These are phyloP conservation scores for Anguilla anguilla DNA, from an alignment of 2,797 vertebrate genomes.

Conservation along the genomic window DNA sequence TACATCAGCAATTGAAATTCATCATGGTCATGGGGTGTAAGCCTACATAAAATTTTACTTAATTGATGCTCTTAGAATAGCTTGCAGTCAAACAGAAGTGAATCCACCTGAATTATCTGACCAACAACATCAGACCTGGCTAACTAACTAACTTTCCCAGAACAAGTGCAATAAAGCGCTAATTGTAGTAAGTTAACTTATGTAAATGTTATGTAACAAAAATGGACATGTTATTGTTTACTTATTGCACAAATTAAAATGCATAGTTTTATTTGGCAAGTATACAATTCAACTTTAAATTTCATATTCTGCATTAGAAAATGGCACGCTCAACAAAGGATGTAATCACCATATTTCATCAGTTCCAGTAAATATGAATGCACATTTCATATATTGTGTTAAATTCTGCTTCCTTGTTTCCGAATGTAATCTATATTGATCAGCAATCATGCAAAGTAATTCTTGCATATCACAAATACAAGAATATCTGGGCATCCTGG, in stretches of 20 bases:
- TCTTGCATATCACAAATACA: background rate
- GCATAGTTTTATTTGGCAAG: background rate
- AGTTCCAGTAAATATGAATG: background rate
- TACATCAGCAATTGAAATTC: background rate
- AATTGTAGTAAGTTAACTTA: no score
- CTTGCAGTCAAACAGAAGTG: background rate
- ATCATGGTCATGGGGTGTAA: background rate
- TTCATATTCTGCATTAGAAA: background rate
- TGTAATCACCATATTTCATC: background rate
- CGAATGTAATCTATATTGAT: background rate
- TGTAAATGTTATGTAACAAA: no score
- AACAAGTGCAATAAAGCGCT: no score
- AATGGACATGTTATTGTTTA: no score
- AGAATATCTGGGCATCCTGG: background rate
- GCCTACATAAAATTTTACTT: background rate
- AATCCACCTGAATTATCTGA: background rate
- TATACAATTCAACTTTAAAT: background rate
- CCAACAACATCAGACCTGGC: background rate
- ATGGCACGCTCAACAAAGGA: background rate
- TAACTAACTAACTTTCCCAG: background rate
- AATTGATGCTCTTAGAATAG: background rate
- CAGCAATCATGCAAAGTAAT: background rate
- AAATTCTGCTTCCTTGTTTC: no score
- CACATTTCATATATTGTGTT: background rate
- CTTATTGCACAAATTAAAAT: no score